Evolutionary conservation across 1,140 invertebrate genomes (phyloP).

Genomic region (Drosophila busckii): DNA sequence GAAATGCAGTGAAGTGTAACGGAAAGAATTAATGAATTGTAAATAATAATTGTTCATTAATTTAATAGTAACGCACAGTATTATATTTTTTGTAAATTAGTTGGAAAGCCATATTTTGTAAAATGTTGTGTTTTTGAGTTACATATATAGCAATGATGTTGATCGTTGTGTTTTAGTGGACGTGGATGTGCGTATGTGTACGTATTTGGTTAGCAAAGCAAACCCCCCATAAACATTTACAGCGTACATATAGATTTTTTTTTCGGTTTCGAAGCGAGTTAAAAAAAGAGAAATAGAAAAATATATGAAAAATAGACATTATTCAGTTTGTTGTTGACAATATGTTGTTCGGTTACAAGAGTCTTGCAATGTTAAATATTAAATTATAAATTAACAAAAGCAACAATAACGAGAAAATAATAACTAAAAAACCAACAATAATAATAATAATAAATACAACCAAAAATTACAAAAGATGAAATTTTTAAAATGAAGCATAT

Average conservation of each 20-base stretch:
- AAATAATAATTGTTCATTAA: not conserved
- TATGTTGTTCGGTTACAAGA: slow-evolving; percentile 42
- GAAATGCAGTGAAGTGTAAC: slow-evolving; percentile 12
- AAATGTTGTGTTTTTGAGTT: slow-evolving; percentile 34
- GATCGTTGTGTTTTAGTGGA: slow-evolving; percentile 5
- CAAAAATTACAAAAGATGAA: slow-evolving; percentile 29
- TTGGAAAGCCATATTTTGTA: slow-evolving; percentile 53
- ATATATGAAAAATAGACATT: slow-evolving; percentile 72
- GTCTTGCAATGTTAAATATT: slow-evolving; percentile 37
- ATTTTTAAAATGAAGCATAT: too few relatives aligned
- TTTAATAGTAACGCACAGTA: too few relatives aligned
- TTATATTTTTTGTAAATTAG: slow-evolving; percentile 25
- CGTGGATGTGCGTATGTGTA: slow-evolving; percentile 11
- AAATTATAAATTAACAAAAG: slow-evolving; percentile 48
- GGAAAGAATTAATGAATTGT: too few relatives aligned
- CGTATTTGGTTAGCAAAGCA: slow-evolving; percentile 62
- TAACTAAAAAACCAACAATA: slow-evolving; percentile 40
- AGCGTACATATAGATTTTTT: slow-evolving; percentile 48
- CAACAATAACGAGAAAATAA: slow-evolving; percentile 22
- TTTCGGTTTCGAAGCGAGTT: slow-evolving; percentile 58
- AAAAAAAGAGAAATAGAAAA: slow-evolving; percentile 77
- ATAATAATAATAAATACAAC: slow-evolving; percentile 25
- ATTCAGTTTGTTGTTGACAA: slow-evolving; percentile 66
- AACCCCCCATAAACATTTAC: slow-evolving; percentile 70
- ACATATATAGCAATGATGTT: slow-evolving; percentile 50